phyloP scores from a whole-genome alignment of 2,113 vertebrate genomes.

The Coptodon rendalli region DNA sequence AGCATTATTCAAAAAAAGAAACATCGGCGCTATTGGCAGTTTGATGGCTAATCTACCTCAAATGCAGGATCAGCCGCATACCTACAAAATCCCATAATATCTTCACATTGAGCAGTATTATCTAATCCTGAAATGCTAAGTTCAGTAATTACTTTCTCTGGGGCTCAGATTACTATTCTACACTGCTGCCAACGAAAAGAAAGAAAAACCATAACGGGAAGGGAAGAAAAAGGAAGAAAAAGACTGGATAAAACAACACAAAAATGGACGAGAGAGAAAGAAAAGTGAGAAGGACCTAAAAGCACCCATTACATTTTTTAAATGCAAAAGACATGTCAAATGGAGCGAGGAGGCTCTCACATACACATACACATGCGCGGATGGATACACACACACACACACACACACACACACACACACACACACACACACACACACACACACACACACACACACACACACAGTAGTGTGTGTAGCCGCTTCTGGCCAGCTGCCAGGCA shows the following conservation, averaged over 20 bases:
- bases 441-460: neutral
- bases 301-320: neutral
- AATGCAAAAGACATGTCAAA: constrained; percentile 24
- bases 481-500: constrained; percentile 10
- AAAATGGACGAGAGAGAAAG: neutral
- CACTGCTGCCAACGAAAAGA: neutral
- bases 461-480: neutral
- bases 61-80: neutral
- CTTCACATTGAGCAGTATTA: neutral
- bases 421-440: neutral
- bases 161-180: neutral
- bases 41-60: neutral
- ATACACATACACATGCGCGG: neutral
- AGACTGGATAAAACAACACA: neutral
- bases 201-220: neutral
- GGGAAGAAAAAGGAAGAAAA: neutral
- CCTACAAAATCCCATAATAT: neutral
- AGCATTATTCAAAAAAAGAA: neutral
- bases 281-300: neutral
- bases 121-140: neutral
- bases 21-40: neutral
- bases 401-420: neutral
- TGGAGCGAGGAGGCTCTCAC: neutral
- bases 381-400: neutral
- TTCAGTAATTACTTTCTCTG: constrained; percentile 7